These are phyloP conservation scores for Phortica variegata DNA, from an alignment of 1,140 invertebrate species.

Conservation along the genomic window DNA sequence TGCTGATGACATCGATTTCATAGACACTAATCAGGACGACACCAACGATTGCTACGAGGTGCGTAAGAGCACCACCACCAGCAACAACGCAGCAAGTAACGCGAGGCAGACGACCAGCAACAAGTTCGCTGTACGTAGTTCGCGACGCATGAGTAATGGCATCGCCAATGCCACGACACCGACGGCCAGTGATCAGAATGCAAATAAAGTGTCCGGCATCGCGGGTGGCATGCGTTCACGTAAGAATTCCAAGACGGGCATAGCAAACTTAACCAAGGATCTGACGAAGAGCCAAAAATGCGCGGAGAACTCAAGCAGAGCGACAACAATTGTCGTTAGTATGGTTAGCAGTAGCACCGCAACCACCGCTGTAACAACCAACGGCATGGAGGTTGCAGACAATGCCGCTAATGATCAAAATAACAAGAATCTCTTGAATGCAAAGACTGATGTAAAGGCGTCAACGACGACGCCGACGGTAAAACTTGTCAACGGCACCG, in stretches of 20 bases:
- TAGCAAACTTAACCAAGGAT: slow-evolving; percentile 20
- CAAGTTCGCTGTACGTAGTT: background rate
- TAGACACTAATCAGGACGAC: slow-evolving; percentile 67
- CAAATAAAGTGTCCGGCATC: slow-evolving; percentile 20
- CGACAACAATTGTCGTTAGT: slow-evolving; percentile 46
- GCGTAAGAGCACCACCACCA: slow-evolving; percentile 44
- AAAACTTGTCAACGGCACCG: background rate
- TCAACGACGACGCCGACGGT: background rate
- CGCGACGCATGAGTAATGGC: slow-evolving; percentile 31
- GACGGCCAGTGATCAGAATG: slow-evolving; percentile 20
- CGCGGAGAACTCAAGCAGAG: slow-evolving; percentile 13
- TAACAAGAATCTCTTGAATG: slow-evolving; percentile 48
- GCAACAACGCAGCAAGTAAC: slow-evolving; percentile 18
- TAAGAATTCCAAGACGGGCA: slow-evolving; percentile 47
- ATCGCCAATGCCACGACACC: too few species aligned
- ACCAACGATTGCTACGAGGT: slow-evolving; percentile 58
- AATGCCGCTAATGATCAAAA: slow-evolving; percentile 41
- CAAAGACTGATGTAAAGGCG: slow-evolving; percentile 31
- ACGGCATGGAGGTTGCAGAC: background rate
- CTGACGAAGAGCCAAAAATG: background rate
- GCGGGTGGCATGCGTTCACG: slow-evolving; percentile 42
- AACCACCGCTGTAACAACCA: background rate
- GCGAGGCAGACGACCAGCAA: slow-evolving; percentile 23
- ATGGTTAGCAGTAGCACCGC: slow-evolving; percentile 32
- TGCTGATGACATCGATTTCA: slow-evolving; percentile 74